phyloP scores from a whole-genome alignment of 2,797 vertebrate species.

The Oreochromis mossambicus region DNA sequence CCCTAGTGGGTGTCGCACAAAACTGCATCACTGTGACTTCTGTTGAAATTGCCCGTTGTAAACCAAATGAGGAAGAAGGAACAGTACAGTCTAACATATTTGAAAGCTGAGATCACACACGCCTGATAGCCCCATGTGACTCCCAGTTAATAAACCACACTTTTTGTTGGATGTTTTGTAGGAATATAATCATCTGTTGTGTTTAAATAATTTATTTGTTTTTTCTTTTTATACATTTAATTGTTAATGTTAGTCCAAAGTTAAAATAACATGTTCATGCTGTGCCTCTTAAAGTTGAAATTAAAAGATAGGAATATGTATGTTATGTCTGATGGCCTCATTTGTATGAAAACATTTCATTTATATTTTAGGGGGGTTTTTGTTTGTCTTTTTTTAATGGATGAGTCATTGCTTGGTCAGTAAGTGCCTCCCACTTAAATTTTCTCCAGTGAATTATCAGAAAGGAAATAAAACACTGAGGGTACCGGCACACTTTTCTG shows the following conservation, averaged over 20 bases:
- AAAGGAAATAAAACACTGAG: not conserved
- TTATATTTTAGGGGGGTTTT: not conserved
- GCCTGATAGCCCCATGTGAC: not conserved
- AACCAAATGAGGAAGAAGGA: not conserved
- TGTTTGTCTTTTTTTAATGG: not conserved
- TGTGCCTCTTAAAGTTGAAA: slow-evolving; percentile 11
- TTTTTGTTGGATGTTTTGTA: not conserved
- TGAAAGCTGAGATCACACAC: not conserved
- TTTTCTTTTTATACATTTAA: not conserved
- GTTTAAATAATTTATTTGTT: slow-evolving; percentile 10
- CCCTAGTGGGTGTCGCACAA: slow-evolving; percentile 38
- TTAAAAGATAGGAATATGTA: slow-evolving; percentile 19
- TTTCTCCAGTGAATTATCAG: not conserved
- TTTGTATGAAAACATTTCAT: not conserved
- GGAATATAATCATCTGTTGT: not conserved
- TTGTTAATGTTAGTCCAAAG: not conserved
- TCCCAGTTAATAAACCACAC: not conserved
- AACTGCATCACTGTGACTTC: slow-evolving; percentile 35
- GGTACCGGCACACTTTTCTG: not conserved
- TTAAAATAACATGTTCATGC: slow-evolving; percentile 4
- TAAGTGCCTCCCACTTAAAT: not conserved
- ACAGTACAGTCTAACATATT: not conserved
- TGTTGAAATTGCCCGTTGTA: not conserved
- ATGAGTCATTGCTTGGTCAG: not conserved
- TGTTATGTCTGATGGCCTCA: not conserved